Conservation (phyloP, 2,113 vertebrate genomes). For the Acrocephalus kingi region DNA sequence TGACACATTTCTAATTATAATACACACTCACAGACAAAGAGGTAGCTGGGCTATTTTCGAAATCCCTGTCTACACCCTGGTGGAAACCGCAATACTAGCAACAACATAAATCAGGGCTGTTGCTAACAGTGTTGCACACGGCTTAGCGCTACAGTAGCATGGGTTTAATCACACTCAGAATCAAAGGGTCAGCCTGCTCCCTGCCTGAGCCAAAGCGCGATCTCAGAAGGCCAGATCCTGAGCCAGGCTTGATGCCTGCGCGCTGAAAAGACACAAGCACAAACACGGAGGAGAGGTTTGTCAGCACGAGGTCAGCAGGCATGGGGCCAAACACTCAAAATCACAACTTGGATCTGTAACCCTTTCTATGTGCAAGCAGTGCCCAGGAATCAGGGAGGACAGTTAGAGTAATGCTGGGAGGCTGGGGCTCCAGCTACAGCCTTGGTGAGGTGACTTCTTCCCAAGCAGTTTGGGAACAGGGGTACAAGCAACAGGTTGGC, state of each 20-base stretch:
- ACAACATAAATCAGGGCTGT: constrained; percentile 61
- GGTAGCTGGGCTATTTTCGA: constrained; percentile 59
- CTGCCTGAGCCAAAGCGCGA: constrained; percentile 39
- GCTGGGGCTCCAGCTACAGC: background rate
- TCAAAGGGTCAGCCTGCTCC: constrained; percentile 63
- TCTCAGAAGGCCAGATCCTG: constrained; percentile 40
- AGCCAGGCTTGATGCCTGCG: constrained; percentile 17
- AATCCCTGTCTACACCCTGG: constrained; percentile 49
- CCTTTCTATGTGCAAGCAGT: background rate
- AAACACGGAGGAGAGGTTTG: background rate
- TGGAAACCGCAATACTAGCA: constrained; percentile 63
- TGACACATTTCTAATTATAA: constrained; percentile 70
- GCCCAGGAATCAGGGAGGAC: background rate
- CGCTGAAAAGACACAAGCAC: background rate
- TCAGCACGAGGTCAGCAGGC: constrained; percentile 42
- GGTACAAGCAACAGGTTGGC: background rate
- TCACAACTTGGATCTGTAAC: background rate
- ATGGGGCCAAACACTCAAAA: constrained; percentile 15
- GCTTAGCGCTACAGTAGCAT: constrained; percentile 50
- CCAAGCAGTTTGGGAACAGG: background rate
- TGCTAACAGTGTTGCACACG: constrained; percentile 57
- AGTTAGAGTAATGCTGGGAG: background rate
- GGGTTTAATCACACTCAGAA: constrained; percentile 54
- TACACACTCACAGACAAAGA: constrained; percentile 37
- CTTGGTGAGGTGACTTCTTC: background rate